Conservation (phyloP, 2,888 invertebrate genomes). For the Apocheima hispidaria region DNA sequence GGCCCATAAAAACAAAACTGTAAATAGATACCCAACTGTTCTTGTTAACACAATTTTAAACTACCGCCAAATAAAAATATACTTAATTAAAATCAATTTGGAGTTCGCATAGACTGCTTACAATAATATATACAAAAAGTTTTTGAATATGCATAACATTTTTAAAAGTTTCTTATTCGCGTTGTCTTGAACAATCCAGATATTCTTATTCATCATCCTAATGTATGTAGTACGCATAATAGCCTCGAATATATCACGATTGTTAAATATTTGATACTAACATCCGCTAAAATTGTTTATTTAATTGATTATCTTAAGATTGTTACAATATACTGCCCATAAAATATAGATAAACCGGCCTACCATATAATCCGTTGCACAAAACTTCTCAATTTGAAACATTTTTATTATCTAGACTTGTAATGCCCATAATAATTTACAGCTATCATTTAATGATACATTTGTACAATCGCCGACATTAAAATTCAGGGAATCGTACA, state of each 20-base stretch:
- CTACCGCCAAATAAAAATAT: no score
- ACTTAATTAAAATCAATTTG: no score
- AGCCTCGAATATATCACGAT: slow-evolving; percentile 31
- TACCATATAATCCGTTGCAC: background rate
- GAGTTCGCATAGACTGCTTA: no score
- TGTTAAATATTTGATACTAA: background rate
- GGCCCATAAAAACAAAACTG: no score
- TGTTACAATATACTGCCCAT: background rate
- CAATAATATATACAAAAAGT: no score
- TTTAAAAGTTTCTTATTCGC: no score
- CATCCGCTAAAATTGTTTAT: slow-evolving; percentile 8
- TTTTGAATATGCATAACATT: no score
- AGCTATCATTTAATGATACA: slow-evolving; percentile 4
- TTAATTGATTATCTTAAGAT: no score
- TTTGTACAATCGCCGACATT: background rate
- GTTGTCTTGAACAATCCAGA: slow-evolving; percentile 4
- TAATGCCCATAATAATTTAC: background rate
- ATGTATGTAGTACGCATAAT: slow-evolving; percentile 14
- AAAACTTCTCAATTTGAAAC: background rate
- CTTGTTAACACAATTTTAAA: no score
- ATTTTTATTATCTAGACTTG: background rate
- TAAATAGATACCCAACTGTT: no score
- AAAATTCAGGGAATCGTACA: slow-evolving; percentile 6
- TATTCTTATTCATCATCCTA: slow-evolving; percentile 17
- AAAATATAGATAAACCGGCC: background rate